Evolutionary conservation across 2,113 vertebrate species (phyloP).

Genomic region (Mustelus asterias): DNA sequence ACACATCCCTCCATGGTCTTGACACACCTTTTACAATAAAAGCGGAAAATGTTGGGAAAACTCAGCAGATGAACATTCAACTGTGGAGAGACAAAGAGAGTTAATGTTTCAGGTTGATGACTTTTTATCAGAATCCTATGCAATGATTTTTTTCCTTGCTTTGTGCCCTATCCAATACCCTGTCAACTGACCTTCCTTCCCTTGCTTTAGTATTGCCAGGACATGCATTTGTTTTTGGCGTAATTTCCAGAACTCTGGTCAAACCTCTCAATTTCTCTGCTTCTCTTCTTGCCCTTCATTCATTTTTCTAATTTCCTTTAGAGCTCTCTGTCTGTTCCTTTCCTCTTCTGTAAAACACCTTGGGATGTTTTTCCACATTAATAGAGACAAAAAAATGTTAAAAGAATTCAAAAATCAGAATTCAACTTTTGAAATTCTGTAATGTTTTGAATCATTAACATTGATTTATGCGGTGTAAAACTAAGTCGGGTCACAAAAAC

Average conservation of each 20-base stretch:
- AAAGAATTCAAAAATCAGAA: neutral
- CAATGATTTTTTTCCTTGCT: neutral
- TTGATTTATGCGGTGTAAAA: conserved; percentile 21
- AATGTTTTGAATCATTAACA: neutral
- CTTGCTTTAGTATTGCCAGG: neutral
- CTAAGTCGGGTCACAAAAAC: neutral
- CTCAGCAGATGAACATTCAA: no score
- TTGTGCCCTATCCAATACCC: neutral
- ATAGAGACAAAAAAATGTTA: neutral
- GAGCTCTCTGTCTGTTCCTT: neutral
- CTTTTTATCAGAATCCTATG: neutral
- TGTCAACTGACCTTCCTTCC: neutral
- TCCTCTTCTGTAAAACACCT: neutral
- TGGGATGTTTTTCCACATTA: neutral
- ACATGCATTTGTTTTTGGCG: neutral
- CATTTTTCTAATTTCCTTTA: neutral
- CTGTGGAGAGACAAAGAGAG: no score
- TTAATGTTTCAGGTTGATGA: no score
- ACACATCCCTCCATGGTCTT: neutral
- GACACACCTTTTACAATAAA: neutral
- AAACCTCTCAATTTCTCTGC: neutral
- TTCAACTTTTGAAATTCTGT: neutral
- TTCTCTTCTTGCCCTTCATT: neutral
- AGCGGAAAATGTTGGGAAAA: no score
- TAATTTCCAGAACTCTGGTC: neutral